A percentile compares a stretch with the other conserved stretches of the same genome.
Evolutionary conservation across 2,113 vertebrate genomes (phyloP).

Genomic region (Sisor rabdophorus): DNA sequence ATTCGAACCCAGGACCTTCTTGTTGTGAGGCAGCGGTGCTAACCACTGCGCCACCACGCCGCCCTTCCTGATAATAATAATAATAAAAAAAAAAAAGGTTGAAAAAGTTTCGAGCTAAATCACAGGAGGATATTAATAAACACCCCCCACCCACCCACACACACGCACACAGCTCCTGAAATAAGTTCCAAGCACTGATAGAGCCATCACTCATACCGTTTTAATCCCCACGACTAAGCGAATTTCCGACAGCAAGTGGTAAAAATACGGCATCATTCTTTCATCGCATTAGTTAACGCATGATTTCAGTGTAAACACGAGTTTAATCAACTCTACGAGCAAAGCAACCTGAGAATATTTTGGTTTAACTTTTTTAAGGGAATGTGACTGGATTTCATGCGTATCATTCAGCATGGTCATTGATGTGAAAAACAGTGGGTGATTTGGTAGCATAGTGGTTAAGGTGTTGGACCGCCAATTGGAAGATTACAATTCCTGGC

Average conservation of each 20-base stretch:
- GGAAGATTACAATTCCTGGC: too few relatives aligned
- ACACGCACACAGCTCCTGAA: constrained; percentile 25
- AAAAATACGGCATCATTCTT: constrained; percentile 2
- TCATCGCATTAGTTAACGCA: neutral
- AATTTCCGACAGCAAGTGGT: neutral
- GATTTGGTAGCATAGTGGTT: neutral
- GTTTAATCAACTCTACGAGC: neutral
- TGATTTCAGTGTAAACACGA: neutral
- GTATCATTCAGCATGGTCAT: constrained; percentile 21
- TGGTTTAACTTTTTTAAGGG: neutral
- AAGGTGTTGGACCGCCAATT: too few relatives aligned
- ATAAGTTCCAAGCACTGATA: constrained; percentile 18
- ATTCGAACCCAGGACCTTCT: too few relatives aligned
- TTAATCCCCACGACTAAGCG: constrained; percentile 2
- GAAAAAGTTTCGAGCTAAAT: constrained; percentile 16
- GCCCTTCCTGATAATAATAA: constrained; percentile 42
- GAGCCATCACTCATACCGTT: neutral
- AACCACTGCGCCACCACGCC: too few relatives aligned
- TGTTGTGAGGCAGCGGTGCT: too few relatives aligned
- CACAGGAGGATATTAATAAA: constrained; percentile 55
- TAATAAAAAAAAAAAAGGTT: neutral
- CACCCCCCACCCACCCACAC: too few relatives aligned
- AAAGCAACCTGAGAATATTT: neutral
- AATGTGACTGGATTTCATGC: too few relatives aligned
- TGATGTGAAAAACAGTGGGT: neutral